These are phyloP conservation scores for Morinoia aosen DNA, from an alignment of 2,888 invertebrate genomes.

Conservation along the genomic window DNA sequence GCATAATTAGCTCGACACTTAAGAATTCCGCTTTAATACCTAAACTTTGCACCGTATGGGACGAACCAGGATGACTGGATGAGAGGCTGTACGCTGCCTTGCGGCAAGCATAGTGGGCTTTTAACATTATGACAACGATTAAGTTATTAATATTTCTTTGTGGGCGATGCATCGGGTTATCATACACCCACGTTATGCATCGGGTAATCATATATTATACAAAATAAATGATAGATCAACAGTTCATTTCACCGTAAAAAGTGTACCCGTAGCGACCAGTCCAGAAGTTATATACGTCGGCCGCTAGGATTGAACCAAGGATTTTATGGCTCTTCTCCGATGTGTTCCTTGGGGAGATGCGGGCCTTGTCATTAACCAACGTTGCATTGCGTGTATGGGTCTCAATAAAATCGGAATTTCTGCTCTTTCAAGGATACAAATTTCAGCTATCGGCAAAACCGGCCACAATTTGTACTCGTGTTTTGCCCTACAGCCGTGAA, in stretches of 20 bases:
- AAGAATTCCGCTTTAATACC: not conserved
- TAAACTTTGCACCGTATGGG: not conserved
- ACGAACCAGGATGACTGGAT: not conserved
- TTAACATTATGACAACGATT: not conserved
- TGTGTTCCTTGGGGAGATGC: not conserved
- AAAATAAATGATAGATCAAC: not conserved
- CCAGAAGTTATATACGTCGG: not conserved
- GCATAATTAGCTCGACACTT: constrained; percentile 19
- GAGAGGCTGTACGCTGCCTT: not conserved
- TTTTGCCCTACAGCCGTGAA: not conserved
- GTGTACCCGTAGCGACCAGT: not conserved
- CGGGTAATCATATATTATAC: not conserved
- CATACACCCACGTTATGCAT: not conserved
- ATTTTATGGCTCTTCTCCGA: not conserved
- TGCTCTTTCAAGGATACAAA: not conserved
- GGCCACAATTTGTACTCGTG: not conserved
- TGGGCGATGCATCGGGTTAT: not conserved
- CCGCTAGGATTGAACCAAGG: not conserved
- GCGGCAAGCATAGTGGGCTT: not conserved
- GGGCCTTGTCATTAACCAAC: not conserved
- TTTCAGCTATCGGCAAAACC: not conserved
- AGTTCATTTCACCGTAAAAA: not conserved
- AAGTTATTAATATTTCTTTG: not conserved
- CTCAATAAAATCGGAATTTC: not conserved
- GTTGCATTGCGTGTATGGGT: not conserved